phyloP scores from a whole-genome alignment of 1,140 invertebrate genomes.

The Pissodes strobi region DNA sequence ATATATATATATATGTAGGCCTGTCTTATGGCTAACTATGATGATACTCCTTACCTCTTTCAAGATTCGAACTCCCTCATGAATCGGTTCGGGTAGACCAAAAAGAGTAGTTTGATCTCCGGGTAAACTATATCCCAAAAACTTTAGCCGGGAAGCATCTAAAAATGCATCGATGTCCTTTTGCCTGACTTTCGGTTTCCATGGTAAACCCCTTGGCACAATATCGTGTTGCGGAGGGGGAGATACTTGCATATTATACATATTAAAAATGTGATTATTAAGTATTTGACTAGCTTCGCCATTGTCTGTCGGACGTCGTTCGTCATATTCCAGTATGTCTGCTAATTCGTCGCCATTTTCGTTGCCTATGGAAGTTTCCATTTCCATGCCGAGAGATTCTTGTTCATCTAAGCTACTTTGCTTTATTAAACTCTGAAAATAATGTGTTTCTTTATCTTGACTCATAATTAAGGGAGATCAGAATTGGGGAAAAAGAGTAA shows the following conservation, averaged over 20 bases:
- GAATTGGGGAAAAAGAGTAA: too few species aligned
- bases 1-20: not conserved
- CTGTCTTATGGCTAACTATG: not conserved
- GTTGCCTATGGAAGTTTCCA: conserved; percentile 58
- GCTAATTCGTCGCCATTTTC: conserved; percentile 59
- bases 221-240: conserved; percentile 20
- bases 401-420: conserved; percentile 92
- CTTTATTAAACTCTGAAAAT: conserved; percentile 82
- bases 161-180: conserved; percentile 92
- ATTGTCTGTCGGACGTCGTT: conserved; percentile 60
- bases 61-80: conserved; percentile 90
- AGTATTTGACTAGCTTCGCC: conserved; percentile 46
- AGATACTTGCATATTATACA: conserved; percentile 59
- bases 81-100: conserved; percentile 90
- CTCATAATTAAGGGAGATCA: too few species aligned
- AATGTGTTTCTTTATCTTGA: conserved; percentile 5
- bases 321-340: conserved; percentile 57
- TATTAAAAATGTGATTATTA: conserved; percentile 40
- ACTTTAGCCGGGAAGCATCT: conserved; percentile 89
- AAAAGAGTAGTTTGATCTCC: conserved; percentile 86
- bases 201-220: conserved; percentile 68
- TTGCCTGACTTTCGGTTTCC: conserved; percentile 94
- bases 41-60: conserved; percentile 68
- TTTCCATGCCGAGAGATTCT: conserved; percentile 73
- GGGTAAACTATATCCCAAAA: conserved; percentile 86